A percentile compares a stretch with the other conserved stretches of the same genome.
These are phyloP conservation scores for Dinocampus coccinellae DNA, from an alignment of 2,888 invertebrate species.

Conservation along the genomic window DNA sequence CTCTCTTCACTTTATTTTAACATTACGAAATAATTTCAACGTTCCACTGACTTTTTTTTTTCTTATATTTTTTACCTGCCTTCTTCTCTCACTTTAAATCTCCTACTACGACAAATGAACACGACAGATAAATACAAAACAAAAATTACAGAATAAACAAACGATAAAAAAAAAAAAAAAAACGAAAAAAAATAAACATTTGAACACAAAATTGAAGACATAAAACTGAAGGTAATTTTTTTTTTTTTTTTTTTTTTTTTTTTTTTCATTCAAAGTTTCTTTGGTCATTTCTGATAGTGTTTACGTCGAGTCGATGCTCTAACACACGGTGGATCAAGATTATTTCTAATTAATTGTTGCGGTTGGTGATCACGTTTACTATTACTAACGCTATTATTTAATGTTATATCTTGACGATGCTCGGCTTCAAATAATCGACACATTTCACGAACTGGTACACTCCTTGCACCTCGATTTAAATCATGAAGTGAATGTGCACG, in stretches of 20 bases:
- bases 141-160: neutral
- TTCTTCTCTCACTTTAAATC: neutral
- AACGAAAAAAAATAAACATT: neutral
- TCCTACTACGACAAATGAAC: neutral
- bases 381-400: neutral
- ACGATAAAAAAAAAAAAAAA: neutral
- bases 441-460: constrained; percentile 76
- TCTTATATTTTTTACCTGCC: neutral
- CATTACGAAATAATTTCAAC: constrained; percentile 22
- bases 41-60: constrained; percentile 10
- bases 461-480: constrained; percentile 70
- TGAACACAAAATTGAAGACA: constrained; percentile 20
- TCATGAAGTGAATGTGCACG: constrained; percentile 79
- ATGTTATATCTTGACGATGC: constrained; percentile 21
- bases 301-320: constrained; percentile 57
- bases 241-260: neutral
- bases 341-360: constrained; percentile 30
- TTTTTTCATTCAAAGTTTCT: constrained; percentile 23
- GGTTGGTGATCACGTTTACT: neutral
- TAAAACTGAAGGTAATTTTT: neutral
- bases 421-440: constrained; percentile 80
- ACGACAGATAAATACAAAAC: constrained; percentile 1
- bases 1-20: constrained; percentile 31
- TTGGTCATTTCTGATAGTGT: constrained; percentile 52
- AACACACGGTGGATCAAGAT: constrained; percentile 52